Evolutionary conservation across 2,113 vertebrate species (phyloP), one percentile per base, ranked within the genome.

Genomic region (Castor canadensis): DNA sequence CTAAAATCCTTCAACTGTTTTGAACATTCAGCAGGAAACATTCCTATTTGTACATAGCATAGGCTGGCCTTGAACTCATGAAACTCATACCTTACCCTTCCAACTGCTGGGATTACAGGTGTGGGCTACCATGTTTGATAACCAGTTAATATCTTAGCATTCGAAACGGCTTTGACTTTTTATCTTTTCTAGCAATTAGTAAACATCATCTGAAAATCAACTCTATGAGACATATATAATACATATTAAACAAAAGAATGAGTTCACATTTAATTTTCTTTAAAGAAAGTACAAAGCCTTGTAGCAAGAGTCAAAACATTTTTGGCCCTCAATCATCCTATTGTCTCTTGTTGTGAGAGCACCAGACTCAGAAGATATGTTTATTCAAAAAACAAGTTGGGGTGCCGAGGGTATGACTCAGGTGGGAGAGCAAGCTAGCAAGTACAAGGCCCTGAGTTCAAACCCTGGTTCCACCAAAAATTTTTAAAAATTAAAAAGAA

Each of bases 351-450:
- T 43, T 4, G 12, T 22, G 16, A 95, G 8, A 86, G n/a, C 80
- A 22, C 19, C 32, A 79, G 47, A 84, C 54, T 94, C 56, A 69
- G 26, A 75, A 24, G 38, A 75, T 62, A 75, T 38, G 13, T 35
- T 40, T 76, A 30, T 77, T 85, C 30, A 90, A 92, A 87, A 93
- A 83, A 67, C 60, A 96, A n/a, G n/a, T n/a, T n/a, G n/a, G n/a
- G n/a, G n/a, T n/a, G n/a, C n/a, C n/a, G n/a, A n/a, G n/a, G n/a
- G n/a, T n/a, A n/a, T 60, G 58, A 26, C 16, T 5, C 22, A 58
- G 22, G 56, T 58, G 22, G 56, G 16, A 58, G 22, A 58, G 56
- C 58, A 60, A 26, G 58, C 22, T 60, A 26, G 58, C 58, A 60
- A 60, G 56, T 26, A 60, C 58, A 60, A 58, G 58, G 58, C 58